Conservation (phyloP, 1,140 invertebrate species). For the Ephestia elutella region DNA sequence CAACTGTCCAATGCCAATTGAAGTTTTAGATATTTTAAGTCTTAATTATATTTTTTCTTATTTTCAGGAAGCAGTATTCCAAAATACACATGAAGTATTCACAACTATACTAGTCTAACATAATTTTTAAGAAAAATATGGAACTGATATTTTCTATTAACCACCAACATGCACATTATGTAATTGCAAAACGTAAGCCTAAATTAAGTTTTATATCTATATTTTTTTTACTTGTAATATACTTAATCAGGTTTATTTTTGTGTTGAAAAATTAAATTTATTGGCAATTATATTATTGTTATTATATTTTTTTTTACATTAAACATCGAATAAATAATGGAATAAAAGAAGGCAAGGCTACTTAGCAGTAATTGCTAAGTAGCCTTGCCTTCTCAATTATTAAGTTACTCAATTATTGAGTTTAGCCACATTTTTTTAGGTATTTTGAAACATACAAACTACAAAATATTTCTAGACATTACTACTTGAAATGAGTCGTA, state of each 20-base stretch:
- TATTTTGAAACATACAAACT: no score
- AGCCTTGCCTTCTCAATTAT: no score
- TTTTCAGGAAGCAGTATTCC: slow-evolving; percentile 71
- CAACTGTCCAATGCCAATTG: no score
- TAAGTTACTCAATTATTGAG: no score
- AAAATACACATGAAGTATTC: slow-evolving; percentile 71
- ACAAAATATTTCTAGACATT: no score
- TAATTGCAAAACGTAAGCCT: slow-evolving; percentile 54
- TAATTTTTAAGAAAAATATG: slow-evolving; percentile 67
- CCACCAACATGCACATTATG: slow-evolving; percentile 40
- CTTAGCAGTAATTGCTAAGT: no score
- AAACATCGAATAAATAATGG: no score
- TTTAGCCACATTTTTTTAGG: no score
- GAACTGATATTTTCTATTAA: slow-evolving; percentile 51
- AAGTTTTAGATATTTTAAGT: background rate
- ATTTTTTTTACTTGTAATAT: slow-evolving; percentile 32
- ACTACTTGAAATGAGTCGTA: no score
- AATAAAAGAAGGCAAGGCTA: no score
- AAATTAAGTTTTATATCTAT: slow-evolving; percentile 49
- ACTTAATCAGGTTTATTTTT: slow-evolving; percentile 11
- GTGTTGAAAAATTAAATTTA: slow-evolving; percentile 14
- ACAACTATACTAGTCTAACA: slow-evolving; percentile 51
- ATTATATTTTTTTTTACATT: slow-evolving; percentile 9
- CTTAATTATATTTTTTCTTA: slow-evolving; percentile 35
- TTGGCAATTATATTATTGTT: slow-evolving; percentile 17